Conservation (phyloP, 1,140 invertebrate species). For the Uloborus diversus region DNA sequence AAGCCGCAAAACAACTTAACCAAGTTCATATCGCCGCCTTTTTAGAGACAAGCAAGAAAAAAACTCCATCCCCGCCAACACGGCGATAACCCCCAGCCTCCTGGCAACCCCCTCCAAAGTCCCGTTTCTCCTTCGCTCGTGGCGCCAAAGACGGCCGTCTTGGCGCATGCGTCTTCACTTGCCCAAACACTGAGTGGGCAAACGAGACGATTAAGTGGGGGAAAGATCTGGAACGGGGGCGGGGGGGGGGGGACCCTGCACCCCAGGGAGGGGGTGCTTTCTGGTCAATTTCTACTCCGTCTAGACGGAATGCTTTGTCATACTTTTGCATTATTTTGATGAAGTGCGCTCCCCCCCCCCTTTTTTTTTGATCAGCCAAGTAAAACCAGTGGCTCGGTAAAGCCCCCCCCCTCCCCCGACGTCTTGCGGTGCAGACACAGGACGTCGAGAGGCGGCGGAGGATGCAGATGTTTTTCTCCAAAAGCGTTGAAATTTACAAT, state of each 20-base stretch:
- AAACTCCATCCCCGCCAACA: not conserved
- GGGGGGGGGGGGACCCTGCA: not conserved
- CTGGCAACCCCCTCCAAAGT: not conserved
- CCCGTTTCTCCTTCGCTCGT: not conserved
- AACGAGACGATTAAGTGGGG: conserved; percentile 52
- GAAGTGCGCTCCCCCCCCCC: too few relatives aligned
- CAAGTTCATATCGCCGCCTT: too few relatives aligned
- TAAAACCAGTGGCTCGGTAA: too few relatives aligned
- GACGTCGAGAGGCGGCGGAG: too few relatives aligned
- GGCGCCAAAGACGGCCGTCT: conserved; percentile 13
- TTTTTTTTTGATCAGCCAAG: too few relatives aligned
- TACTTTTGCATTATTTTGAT: too few relatives aligned
- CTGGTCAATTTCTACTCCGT: conserved; percentile 52
- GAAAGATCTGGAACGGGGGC: not conserved
- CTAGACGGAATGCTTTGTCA: conserved; percentile 47
- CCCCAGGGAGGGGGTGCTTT: conserved; percentile 42
- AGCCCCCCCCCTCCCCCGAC: too few relatives aligned
- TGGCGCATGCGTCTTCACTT: conserved; percentile 40
- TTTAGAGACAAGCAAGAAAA: too few relatives aligned
- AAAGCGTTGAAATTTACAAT: too few relatives aligned
- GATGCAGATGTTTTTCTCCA: too few relatives aligned
- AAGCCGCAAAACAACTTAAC: too few relatives aligned
- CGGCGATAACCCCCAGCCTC: not conserved
- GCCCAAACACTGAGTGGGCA: conserved; percentile 45
- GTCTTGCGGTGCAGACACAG: too few relatives aligned